Conservation (phyloP, 2,113 vertebrate species). For the Pteruthius melanotis region DNA sequence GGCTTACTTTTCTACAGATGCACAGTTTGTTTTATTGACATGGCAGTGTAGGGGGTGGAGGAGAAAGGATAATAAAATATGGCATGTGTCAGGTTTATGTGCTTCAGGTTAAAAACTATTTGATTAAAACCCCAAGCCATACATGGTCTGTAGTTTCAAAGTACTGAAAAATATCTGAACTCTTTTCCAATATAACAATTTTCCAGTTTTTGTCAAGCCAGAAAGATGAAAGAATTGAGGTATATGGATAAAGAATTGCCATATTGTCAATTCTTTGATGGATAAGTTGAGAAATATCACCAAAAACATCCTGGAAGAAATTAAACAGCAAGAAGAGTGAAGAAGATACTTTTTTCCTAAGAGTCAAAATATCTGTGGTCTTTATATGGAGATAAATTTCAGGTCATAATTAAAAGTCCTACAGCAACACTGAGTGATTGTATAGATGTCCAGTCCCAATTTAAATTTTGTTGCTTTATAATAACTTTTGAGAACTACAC, state of each 20-base stretch:
- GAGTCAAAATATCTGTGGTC: background rate
- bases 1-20: conserved; percentile 6
- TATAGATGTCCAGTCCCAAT: conserved; percentile 41
- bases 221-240: conserved; percentile 9
- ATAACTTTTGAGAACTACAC: conserved; percentile 66
- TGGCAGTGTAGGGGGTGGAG: background rate
- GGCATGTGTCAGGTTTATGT: conserved; percentile 38
- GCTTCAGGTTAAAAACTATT: conserved; percentile 36
- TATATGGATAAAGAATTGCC: background rate
- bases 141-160: background rate
- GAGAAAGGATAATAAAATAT: conserved; percentile 55
- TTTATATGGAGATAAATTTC: background rate
- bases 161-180: background rate
- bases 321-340: background rate
- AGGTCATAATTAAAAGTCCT: background rate
- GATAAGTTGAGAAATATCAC: conserved; percentile 7
- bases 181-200: background rate
- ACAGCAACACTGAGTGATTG: conserved; percentile 11
- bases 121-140: conserved; percentile 34
- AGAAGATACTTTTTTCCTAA: background rate
- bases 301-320: background rate
- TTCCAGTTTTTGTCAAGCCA: background rate
- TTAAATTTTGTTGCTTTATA: conserved; percentile 71
- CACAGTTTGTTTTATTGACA: conserved; percentile 26
- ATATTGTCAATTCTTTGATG: background rate